Conservation (phyloP, 2,888 invertebrate genomes). For the Heliconius ismenius region DNA sequence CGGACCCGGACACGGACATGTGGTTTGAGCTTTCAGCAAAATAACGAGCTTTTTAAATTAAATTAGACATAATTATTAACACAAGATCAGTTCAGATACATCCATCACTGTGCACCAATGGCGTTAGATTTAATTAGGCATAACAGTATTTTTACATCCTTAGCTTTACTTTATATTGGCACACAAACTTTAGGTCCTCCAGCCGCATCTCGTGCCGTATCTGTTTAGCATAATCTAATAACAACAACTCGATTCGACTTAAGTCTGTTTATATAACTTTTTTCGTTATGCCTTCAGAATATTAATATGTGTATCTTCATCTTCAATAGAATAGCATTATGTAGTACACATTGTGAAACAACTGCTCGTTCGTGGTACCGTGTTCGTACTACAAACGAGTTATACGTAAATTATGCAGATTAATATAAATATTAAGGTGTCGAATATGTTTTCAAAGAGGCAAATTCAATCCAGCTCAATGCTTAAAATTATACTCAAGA, state of each 20-base stretch:
- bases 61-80: too few relatives aligned
- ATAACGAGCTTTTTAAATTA: too few relatives aligned
- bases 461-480: neutral
- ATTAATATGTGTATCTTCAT: slow-evolving; percentile 7
- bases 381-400: too few relatives aligned
- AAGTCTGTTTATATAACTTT: slow-evolving; percentile 35
- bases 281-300: slow-evolving; percentile 22
- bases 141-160: slow-evolving; percentile 8
- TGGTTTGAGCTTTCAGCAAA: too few relatives aligned
- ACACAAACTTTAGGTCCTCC: slow-evolving; percentile 27
- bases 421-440: too few relatives aligned
- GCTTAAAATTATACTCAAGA: neutral
- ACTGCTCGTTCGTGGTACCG: too few relatives aligned
- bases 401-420: too few relatives aligned
- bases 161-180: slow-evolving; percentile 5
- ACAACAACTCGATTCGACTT: slow-evolving; percentile 34
- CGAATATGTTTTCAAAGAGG: too few relatives aligned
- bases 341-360: too few relatives aligned
- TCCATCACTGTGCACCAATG: neutral
- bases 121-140: neutral
- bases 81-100: neutral
- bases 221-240: slow-evolving; percentile 42
- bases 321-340: neutral
- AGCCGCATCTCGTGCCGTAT: slow-evolving; percentile 34
- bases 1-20: too few relatives aligned